Base-by-base conservation (phyloP, 2,113 vertebrate species). In the Arothron firmamentum region DNA sequence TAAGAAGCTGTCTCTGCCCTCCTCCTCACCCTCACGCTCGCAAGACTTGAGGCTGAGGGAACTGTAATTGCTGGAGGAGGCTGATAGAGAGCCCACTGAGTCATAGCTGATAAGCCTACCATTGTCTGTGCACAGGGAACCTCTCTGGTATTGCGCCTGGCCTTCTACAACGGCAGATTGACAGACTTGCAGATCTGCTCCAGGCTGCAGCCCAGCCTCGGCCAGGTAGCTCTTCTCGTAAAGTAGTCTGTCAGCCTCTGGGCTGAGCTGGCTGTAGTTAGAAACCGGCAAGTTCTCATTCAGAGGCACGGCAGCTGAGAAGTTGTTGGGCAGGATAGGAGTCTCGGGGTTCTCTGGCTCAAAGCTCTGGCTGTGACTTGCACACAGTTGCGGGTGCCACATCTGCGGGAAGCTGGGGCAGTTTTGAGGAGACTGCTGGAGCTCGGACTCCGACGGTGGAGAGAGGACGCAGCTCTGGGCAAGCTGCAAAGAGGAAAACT, bases 91-190 rank as follows among this genome's bases (percentile, higher is more conserved):
- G 82, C 94, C 91, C 88, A 97, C 92, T 75, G 95, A 97, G 90
- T 99, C 95, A 90, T 98, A 99, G 92, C 91, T 96, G 90, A 96
- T 94, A 84, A 98, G 94, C 77, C 92, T 92, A 83, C 94, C 93
- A 79, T 97, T 93, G 88, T 97, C 94, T 77, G 93, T 92, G 86
- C 89, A 95, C 62, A 94, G 90, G 72, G 93, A 91, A 81, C 92
- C 92, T 90, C 94, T 92, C 79, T 99, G 96, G 90, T 97, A 95
- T 90, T 94, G 93, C 82, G 95, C 94, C 89, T 93, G 93, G 78
- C 93, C 91, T 78, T 96, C 95, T 82, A 92, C 91, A 79, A 92
- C 92, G 79, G 87, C 92, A 83, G 94, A 92, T 90, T 95, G 94
- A 90, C 94, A 96, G 72, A 92, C 87, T 89, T 95, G 97, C 86